phyloP scores from a whole-genome alignment of 2,113 vertebrate genomes.

The Sardina pilchardus region DNA sequence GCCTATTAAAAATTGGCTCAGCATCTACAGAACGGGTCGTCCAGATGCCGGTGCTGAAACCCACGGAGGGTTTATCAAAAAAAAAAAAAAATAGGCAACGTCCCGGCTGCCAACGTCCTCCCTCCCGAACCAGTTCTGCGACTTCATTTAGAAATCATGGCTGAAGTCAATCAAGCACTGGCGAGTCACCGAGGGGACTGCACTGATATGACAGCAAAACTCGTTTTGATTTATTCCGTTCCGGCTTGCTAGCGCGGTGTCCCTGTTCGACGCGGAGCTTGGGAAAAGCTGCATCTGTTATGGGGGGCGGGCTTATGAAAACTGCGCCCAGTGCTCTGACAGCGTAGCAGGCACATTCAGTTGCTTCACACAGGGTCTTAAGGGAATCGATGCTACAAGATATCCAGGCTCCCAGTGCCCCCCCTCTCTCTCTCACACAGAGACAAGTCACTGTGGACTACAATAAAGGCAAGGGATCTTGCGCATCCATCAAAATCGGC shows the following conservation, averaged over 20 bases:
- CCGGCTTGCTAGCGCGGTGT: constrained; percentile 64
- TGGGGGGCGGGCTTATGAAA: constrained; percentile 53
- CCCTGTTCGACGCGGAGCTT: constrained; percentile 72
- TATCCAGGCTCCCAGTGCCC: neutral
- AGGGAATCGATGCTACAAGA: constrained; percentile 35
- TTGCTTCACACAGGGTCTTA: neutral
- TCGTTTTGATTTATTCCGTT: constrained; percentile 80
- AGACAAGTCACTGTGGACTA: neutral
- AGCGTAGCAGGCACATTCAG: constrained; percentile 51
- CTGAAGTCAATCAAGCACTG: constrained; percentile 63
- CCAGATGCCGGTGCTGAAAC: constrained; percentile 77
- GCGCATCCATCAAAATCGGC: neutral
- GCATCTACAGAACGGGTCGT: constrained; percentile 60
- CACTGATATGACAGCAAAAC: constrained; percentile 79
- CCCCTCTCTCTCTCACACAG: neutral
- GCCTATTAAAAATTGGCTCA: constrained; percentile 73
- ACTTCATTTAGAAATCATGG: constrained; percentile 74
- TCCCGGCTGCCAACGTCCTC: constrained; percentile 66
- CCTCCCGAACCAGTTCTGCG: constrained; percentile 47
- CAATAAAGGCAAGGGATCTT: neutral
- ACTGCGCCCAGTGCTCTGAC: constrained; percentile 44
- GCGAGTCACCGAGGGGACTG: constrained; percentile 67
- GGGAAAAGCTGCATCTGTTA: constrained; percentile 88
- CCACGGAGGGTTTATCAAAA: constrained; percentile 80
- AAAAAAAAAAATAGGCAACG: constrained; percentile 77